phyloP scores from a whole-genome alignment of 2,113 vertebrate genomes.

The Jacana jacana region DNA sequence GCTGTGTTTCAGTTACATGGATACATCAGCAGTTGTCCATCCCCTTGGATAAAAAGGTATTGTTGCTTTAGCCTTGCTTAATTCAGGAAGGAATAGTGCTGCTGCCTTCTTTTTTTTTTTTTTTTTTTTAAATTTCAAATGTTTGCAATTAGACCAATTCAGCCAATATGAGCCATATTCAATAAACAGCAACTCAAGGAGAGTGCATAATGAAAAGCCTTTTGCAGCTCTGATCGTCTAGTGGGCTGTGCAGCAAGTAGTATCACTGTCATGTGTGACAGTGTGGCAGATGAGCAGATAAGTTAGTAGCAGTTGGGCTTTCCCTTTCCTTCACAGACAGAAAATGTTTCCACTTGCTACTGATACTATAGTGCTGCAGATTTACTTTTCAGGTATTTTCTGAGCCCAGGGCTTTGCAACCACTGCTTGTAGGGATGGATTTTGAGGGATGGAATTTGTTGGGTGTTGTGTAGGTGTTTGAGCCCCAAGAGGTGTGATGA shows the following conservation, averaged over 20 bases:
- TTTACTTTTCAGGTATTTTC: not conserved
- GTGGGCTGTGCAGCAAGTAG: not conserved
- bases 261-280: not conserved
- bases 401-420: not conserved
- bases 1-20: not conserved
- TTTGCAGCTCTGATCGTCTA: not conserved
- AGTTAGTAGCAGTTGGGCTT: not conserved
- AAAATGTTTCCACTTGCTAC: not conserved
- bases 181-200: not conserved
- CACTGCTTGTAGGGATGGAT: not conserved
- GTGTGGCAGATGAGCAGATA: not conserved
- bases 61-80: not conserved
- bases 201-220: not conserved
- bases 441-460: not conserved
- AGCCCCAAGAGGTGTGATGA: not conserved
- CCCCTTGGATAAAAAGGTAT: not conserved
- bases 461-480: not conserved
- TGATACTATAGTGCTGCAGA: not conserved
- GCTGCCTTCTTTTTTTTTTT: too few relatives aligned
- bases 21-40: not conserved
- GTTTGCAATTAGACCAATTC: not conserved
- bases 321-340: not conserved
- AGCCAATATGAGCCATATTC: not conserved
- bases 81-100: not conserved
- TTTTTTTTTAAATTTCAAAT: not conserved